Evolutionary conservation across 1,140 invertebrate genomes (phyloP), one percentile per base, ranked within the genome.

Genomic region (Samia ricini): DNA sequence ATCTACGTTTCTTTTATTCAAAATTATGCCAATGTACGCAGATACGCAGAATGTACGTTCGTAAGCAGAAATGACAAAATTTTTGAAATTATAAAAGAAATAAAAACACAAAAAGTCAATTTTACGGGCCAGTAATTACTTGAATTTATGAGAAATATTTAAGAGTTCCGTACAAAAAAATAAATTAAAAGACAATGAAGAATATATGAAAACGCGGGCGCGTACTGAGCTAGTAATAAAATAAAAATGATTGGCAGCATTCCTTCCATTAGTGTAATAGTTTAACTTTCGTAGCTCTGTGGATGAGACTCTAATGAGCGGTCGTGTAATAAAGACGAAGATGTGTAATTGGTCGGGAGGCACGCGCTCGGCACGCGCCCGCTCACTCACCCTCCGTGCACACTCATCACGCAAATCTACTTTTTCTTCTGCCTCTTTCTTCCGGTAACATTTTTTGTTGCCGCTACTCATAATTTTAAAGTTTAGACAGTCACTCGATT

Each of bases 281-380:
- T 15, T 42, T 42, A 15, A 10, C 33, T 42, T 42, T 42, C 33
- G n/a, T 42, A 42, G 33, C n/a, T 42, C 22, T 20, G 21, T 52
- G 21, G 19, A 21, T 6, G 50, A 56, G 19, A 49, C 33, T 73
- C 74, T 86, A 83, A 83, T 86, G 81, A 81, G 79, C 75, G 73
- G 65, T 78, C 71, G 67, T 75, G 76, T 77, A 83, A 84, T 82
- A 83, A 80, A 85, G 79, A 72, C 74, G 70, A 77, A 79, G 77
- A 76, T 76, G 74, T 83, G 75, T 83, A 83, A 85, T 85, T 84
- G 81, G 74, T 63, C 56, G 57, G 36, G 42, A 42, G 81, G 77
- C 83, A 87, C 84, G 84, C 82, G 84, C 71, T 48, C 55, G 74
- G 69, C 84, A 85, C 82, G 84, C 84, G 81, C 51, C 49, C 66